Evolutionary conservation across 1,140 invertebrate genomes (phyloP), one percentile per base, ranked within the genome.

Genomic region (Bombyx mandarina): DNA sequence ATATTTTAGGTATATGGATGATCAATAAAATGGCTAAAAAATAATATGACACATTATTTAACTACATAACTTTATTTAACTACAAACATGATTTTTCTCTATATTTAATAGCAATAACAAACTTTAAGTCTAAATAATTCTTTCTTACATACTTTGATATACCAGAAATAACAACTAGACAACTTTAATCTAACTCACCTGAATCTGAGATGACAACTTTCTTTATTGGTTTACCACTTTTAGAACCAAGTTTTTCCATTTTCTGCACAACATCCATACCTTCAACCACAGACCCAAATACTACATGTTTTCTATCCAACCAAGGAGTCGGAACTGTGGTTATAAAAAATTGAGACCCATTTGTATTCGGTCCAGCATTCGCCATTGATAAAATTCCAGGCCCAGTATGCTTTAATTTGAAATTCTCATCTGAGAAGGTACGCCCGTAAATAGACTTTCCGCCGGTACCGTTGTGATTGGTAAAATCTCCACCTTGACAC

Each of bases 261-360:
- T 92, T 91, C 71, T 90, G 93, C 0, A 97, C 93, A 61, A 96
- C 90, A 73, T 96, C 94, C 92, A 96, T 91, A 43, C 95, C 95
- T 69, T 96, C 94, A 10, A 93, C 89, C 50, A 97, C 94, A 56
- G 88, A 73, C 7, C 96, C 96, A 87, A 97, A 97, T 1, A 97
- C 96, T 45, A 97, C 95, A 82, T 97, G 96, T 79, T 93, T 93
- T 54, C 91, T 91, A 78, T 96, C 94, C 26, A 96, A 82, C 95
- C 95, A 97, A 7, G 90, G 81, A 22, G 95, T 97, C 68, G 94
- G 93, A 43, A 91, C 90, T 50, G 94, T 95, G 52, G 93, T 94
- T 47, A 96, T 90, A 83, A 96, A 96, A 80, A 96, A 96, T 79
- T 96, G 95, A n/a, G 93, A 94, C 7, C 94, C 94, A 79, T 96